Evolutionary conservation across 2,888 invertebrate genomes (phyloP).

Genomic region (Dioctria rufipes): DNA sequence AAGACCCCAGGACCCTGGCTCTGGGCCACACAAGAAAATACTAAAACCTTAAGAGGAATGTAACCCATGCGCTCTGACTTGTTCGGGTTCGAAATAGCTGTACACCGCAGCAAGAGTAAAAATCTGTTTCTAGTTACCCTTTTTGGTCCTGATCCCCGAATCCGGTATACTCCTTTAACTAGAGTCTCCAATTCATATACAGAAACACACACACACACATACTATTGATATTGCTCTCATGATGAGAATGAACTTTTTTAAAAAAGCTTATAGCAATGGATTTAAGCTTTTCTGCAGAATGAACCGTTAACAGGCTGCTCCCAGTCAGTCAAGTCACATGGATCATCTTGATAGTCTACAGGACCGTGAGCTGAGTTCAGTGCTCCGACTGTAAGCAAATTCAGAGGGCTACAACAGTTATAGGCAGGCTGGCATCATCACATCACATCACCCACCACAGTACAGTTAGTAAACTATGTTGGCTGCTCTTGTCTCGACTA

Average conservation of each 20-base stretch:
- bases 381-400: slow-evolving; percentile 22
- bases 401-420: not conserved
- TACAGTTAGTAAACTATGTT: too few species aligned
- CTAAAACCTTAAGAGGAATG: not conserved
- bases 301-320: slow-evolving; percentile 3
- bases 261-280: not conserved
- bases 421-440: not conserved
- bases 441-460: too few species aligned
- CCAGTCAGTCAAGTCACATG: slow-evolving; percentile 15
- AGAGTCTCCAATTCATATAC: too few species aligned
- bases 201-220: not conserved
- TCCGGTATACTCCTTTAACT: too few species aligned
- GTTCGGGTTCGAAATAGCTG: too few species aligned
- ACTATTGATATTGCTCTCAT: not conserved
- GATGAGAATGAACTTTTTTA: not conserved
- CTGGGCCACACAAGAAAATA: not conserved
- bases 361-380: slow-evolving; percentile 11
- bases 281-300: slow-evolving; percentile 23
- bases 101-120: too few species aligned
- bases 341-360: not conserved
- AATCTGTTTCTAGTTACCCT: not conserved
- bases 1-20: not conserved
- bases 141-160: not conserved
- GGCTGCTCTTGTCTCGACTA: too few species aligned
- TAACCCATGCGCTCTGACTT: slow-evolving; percentile 8